Evolutionary conservation across 2,797 vertebrate species (phyloP).

Genomic region (Smutsia temminckii): DNA sequence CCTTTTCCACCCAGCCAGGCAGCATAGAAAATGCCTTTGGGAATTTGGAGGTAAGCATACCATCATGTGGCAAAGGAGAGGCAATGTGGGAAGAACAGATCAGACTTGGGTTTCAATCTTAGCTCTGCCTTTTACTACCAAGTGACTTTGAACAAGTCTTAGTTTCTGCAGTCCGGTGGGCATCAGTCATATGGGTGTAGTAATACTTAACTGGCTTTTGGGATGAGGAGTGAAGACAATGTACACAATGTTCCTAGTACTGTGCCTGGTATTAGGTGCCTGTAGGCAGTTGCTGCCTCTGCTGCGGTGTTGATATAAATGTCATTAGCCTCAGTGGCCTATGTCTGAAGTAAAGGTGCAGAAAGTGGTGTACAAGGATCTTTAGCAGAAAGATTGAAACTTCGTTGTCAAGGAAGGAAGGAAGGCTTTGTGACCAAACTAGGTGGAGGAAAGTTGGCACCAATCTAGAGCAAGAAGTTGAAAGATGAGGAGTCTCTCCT

Average conservation of each 20-base stretch:
- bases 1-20: neutral
- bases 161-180: neutral
- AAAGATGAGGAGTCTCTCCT: neutral
- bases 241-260: neutral
- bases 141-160: neutral
- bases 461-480: neutral
- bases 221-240: neutral
- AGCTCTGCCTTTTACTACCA: neutral
- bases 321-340: neutral
- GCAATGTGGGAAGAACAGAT: neutral
- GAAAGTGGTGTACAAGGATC: neutral
- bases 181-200: neutral
- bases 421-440: neutral
- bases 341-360: neutral
- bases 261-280: accelerated
- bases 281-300: neutral
- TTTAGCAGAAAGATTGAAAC: slow-evolving; percentile 1
- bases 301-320: neutral
- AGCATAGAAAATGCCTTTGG: neutral
- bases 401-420: neutral
- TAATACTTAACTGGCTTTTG: neutral
- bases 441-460: neutral
- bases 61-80: neutral
- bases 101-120: neutral
- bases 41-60: neutral